A percentile compares a stretch with the other conserved stretches of the same genome.
phyloP scores from a whole-genome alignment of 2,888 invertebrate genomes.

The Scelioninae gen. 1 region DNA sequence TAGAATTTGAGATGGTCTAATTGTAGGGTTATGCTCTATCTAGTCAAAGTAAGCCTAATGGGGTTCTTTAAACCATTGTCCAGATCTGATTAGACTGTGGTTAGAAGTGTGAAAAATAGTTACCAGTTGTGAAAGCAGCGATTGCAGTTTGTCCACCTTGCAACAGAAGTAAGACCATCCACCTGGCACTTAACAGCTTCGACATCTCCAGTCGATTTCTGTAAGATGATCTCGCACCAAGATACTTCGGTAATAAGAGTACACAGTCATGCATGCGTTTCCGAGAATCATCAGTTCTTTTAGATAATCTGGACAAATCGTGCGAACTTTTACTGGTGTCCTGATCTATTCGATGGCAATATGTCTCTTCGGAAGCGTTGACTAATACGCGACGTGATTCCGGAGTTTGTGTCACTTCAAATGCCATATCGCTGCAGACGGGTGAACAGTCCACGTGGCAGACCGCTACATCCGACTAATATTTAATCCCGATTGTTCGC shows the following conservation, averaged over 20 bases:
- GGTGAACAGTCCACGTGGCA: conserved; percentile 57
- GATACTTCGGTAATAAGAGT: conserved; percentile 12
- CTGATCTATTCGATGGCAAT: no score
- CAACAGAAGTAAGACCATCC: conserved; percentile 76
- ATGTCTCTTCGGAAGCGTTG: no score
- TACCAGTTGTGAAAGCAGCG: conserved; percentile 81
- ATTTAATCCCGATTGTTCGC: neutral
- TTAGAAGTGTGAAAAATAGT: conserved; percentile 50
- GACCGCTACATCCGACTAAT: conserved; percentile 70
- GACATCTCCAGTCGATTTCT: conserved; percentile 72
- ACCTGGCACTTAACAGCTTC: conserved; percentile 72
- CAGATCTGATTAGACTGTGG: neutral
- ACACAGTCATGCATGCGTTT: conserved; percentile 2
- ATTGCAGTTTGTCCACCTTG: conserved; percentile 75
- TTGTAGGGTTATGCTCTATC: neutral
- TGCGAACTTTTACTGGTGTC: neutral
- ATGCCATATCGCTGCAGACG: conserved; percentile 56
- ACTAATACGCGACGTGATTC: neutral
- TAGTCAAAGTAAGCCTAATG: neutral
- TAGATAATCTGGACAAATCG: neutral
- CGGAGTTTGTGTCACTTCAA: conserved; percentile 21
- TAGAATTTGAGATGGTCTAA: neutral
- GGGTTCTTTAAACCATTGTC: neutral
- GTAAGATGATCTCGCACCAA: conserved; percentile 42
- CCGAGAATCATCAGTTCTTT: conserved; percentile 28